Evolutionary conservation across 2,888 invertebrate genomes (phyloP).

Genomic region (Gnatocerus cornutus): DNA sequence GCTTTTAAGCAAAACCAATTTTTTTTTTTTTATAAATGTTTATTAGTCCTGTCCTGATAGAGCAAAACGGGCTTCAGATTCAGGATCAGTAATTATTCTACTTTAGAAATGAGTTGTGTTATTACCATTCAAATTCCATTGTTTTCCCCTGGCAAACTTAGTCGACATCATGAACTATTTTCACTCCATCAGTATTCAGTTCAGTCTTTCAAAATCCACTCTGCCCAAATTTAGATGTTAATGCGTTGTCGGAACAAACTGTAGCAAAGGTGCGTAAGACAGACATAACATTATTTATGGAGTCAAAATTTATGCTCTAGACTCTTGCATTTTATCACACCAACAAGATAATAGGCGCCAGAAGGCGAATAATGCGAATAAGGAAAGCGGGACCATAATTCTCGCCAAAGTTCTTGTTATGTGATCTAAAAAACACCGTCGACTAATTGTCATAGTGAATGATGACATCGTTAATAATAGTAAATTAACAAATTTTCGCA

Average conservation of each 20-base stretch:
- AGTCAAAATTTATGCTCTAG: conserved; percentile 22
- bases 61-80: too few relatives aligned
- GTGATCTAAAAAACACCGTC: conserved; percentile 18
- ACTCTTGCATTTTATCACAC: conserved; percentile 30
- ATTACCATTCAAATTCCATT: too few relatives aligned
- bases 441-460: conserved; percentile 21
- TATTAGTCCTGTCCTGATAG: too few relatives aligned
- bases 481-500: not conserved
- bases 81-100: too few relatives aligned
- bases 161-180: conserved; percentile 6
- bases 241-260: conserved; percentile 23
- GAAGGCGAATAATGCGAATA: conserved; percentile 24
- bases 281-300: conserved; percentile 25
- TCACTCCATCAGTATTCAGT: conserved; percentile 25
- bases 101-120: too few relatives aligned
- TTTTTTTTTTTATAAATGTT: too few relatives aligned
- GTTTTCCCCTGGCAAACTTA: not conserved
- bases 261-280: conserved; percentile 13
- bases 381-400: conserved; percentile 33
- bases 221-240: conserved; percentile 34
- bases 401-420: conserved; percentile 24
- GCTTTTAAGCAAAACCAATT: too few relatives aligned
- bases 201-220: conserved; percentile 14
- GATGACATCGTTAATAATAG: too few relatives aligned
- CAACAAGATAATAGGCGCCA: conserved; percentile 32